Evolutionary conservation across 2,113 vertebrate genomes (phyloP).

Genomic region (Rana temporaria): DNA sequence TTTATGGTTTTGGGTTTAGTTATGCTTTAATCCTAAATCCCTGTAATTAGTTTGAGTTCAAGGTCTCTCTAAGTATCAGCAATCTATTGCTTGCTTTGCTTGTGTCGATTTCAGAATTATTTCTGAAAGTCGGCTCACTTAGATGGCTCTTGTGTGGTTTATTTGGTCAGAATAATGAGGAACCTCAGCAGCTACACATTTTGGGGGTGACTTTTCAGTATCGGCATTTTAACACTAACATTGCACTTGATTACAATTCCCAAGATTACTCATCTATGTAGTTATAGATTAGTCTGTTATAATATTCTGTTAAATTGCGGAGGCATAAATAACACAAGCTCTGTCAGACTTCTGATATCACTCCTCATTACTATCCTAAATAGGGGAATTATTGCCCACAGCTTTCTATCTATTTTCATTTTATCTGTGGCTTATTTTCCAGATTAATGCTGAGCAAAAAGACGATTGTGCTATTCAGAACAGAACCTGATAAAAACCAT

Average conservation of each 20-base stretch:
- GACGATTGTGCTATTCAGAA: not conserved
- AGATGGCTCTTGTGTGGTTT: no score
- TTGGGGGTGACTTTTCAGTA: not conserved
- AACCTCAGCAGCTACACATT: no score
- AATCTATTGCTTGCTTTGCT: no score
- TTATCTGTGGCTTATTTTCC: not conserved
- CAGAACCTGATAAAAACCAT: conserved; percentile 3
- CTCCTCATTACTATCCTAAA: conserved; percentile 1
- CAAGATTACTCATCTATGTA: no score
- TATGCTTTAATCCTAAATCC: no score
- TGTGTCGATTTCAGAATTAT: no score
- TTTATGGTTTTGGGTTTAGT: no score
- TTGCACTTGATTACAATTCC: no score
- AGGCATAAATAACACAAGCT: not conserved
- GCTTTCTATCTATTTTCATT: not conserved
- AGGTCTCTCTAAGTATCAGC: no score
- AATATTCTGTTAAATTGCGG: not conserved
- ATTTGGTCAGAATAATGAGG: no score
- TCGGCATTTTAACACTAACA: not conserved
- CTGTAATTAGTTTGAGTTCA: no score
- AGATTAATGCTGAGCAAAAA: not conserved
- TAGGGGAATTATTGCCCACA: conserved; percentile 15
- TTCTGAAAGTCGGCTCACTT: no score
- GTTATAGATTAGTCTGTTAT: not conserved
- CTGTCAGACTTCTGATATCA: not conserved